These are phyloP conservation scores for Graptemys geographica DNA, from an alignment of 2,797 vertebrate species.

Conservation along the genomic window DNA sequence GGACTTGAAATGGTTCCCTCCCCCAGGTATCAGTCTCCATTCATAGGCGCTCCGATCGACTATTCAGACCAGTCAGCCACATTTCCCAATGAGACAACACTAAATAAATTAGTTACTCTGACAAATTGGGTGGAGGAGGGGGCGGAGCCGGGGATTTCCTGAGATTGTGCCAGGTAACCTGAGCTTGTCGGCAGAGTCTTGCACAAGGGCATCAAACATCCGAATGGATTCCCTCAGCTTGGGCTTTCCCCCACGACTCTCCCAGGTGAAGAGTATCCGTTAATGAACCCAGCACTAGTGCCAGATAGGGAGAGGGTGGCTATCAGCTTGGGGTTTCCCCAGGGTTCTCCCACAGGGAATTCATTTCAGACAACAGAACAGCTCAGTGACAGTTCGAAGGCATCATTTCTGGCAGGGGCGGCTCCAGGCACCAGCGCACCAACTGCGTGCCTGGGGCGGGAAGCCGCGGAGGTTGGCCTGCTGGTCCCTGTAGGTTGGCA, in stretches of 20 bases:
- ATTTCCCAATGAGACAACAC: not conserved
- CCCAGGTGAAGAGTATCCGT: not conserved
- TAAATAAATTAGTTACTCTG: not conserved
- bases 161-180: not conserved
- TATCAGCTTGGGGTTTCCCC: not conserved
- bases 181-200: not conserved
- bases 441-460: no score
- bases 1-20: not conserved
- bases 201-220: not conserved
- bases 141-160: not conserved
- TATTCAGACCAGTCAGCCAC: not conserved
- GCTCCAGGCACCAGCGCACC: no score
- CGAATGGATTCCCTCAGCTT: not conserved
- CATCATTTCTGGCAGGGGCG: no score
- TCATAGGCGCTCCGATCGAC: rapidly evolving
- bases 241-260: not conserved
- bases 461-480: no score
- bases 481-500: no score
- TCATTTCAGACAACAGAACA: not conserved
- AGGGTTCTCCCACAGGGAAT: not conserved
- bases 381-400: no score
- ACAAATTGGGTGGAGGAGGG: not conserved
- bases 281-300: not conserved
- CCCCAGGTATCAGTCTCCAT: not conserved
- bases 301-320: not conserved